Evolutionary conservation across 2,888 invertebrate species (phyloP).

Genomic region (Temnothorax unifasciatus): DNA sequence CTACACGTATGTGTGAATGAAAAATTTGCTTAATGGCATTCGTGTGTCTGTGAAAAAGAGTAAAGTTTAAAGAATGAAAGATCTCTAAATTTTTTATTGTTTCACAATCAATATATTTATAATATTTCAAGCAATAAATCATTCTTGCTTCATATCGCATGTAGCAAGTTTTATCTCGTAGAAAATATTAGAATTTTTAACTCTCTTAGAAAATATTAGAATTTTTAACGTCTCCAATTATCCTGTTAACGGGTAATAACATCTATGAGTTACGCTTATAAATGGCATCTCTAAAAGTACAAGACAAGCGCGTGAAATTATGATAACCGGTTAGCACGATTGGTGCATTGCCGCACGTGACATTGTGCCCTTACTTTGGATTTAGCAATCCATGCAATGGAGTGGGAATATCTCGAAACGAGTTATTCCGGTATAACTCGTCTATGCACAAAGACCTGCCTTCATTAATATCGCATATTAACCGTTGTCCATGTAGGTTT

Average conservation of each 20-base stretch:
- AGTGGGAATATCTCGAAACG: constrained; percentile 68
- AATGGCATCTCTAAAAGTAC: constrained; percentile 35
- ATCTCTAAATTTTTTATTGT: not conserved
- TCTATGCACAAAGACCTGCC: constrained; percentile 72
- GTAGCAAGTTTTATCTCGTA: not conserved
- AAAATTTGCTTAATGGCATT: constrained; percentile 5
- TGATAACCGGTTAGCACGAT: constrained; percentile 27
- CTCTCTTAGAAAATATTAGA: not conserved
- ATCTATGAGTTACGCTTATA: constrained; percentile 19
- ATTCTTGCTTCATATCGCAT: not conserved
- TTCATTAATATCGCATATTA: constrained; percentile 74
- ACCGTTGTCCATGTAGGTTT: constrained; percentile 59
- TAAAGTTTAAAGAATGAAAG: not conserved
- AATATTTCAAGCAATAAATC: not conserved
- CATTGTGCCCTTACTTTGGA: constrained; percentile 70
- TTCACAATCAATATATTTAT: not conserved
- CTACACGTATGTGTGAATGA: not conserved
- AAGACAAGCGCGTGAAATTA: constrained; percentile 24
- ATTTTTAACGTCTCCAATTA: constrained; percentile 3
- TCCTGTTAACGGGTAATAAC: constrained; percentile 12
- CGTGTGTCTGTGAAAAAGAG: not conserved
- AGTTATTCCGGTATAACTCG: constrained; percentile 77
- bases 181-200: not conserved
- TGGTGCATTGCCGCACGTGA: constrained; percentile 62
- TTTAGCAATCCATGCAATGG: constrained; percentile 70